Percentiles rank a stretch among this genome's conserved stretches.
Conservation (phyloP, 2,888 invertebrate species). For the Dinocampus coccinellae region DNA sequence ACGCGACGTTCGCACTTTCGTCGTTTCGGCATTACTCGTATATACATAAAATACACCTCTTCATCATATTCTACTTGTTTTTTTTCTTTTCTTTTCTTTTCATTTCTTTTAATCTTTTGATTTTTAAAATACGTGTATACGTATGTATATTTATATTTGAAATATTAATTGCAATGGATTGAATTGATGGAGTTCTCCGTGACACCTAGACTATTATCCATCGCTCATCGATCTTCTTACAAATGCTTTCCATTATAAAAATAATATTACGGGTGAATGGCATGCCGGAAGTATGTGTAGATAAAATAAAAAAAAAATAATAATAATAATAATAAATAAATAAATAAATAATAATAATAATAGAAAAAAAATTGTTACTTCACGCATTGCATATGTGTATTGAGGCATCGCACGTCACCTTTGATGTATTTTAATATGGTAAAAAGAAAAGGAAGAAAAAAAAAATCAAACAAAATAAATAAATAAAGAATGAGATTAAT, state of each 20-base stretch:
- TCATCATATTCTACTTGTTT: neutral
- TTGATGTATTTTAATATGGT: no score
- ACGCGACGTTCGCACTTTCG: conserved; percentile 36
- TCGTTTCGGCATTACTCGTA: conserved; percentile 2
- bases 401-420: neutral
- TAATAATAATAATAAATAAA: no score
- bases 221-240: conserved; percentile 24
- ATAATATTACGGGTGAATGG: neutral
- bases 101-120: neutral
- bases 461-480: no score
- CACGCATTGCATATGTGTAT: conserved; percentile 4
- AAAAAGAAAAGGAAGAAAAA: no score
- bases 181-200: neutral
- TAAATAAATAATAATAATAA: no score
- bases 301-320: no score
- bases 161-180: neutral
- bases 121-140: neutral
- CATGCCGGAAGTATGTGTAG: conserved; percentile 6
- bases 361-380: conserved; percentile 1
- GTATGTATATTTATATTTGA: neutral
- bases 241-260: conserved; percentile 9
- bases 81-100: neutral
- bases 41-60: neutral
- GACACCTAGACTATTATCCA: neutral
- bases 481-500: no score